phyloP scores from a whole-genome alignment of 2,888 invertebrate genomes.

The Ellobium chinense region DNA sequence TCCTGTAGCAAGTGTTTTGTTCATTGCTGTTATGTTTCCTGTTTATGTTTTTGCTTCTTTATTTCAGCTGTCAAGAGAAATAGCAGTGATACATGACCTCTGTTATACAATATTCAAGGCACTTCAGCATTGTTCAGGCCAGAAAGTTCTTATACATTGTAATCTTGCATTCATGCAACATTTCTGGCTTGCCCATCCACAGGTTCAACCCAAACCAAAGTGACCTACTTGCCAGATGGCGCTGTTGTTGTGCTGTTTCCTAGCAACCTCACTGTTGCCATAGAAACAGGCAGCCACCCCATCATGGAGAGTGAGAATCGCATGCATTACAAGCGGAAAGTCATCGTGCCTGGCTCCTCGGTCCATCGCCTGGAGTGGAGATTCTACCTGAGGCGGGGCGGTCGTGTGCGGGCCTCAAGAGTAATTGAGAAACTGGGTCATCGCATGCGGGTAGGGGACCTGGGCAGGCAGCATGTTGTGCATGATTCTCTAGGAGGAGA shows the following conservation, averaged over 20 bases:
- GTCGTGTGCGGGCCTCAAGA: constrained; percentile 63
- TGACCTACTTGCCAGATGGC: constrained; percentile 76
- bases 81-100: too few species aligned
- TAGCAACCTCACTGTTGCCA: constrained; percentile 84
- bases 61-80: too few species aligned
- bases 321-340: constrained; percentile 76
- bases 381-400: constrained; percentile 89
- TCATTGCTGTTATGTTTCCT: too few species aligned
- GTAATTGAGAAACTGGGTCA: constrained; percentile 69
- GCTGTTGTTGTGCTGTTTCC: constrained; percentile 77
- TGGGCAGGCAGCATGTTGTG: constrained; percentile 73
- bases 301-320: constrained; percentile 84
- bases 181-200: too few species aligned
- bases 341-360: constrained; percentile 74
- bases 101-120: too few species aligned
- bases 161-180: too few species aligned
- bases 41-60: too few species aligned
- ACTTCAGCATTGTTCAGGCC: too few species aligned
- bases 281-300: constrained; percentile 94
- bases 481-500: constrained; percentile 73
- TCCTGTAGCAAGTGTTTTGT: too few species aligned
- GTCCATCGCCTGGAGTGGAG: constrained; percentile 95
- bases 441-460: constrained; percentile 76
- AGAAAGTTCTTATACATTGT: too few species aligned
- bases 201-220: constrained; percentile 74